phyloP scores from a whole-genome alignment of 2,113 vertebrate genomes.

The Enhydra lutris region DNA sequence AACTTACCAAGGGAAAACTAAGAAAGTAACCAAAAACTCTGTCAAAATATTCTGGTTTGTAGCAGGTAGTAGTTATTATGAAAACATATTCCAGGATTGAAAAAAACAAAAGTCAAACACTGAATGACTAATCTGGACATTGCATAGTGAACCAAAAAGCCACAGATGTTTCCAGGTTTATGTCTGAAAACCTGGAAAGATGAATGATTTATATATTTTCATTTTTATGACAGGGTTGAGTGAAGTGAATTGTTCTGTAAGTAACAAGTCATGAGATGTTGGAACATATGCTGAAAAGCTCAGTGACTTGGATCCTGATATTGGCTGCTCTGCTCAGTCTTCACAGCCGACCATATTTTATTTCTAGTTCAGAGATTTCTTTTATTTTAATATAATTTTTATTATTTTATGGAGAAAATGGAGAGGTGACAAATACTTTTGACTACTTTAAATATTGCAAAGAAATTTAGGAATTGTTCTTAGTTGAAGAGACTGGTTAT shows the following conservation, averaged over 20 bases:
- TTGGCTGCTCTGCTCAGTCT: conserved; percentile 41
- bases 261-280: conserved; percentile 78
- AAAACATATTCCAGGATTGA: conserved; percentile 18
- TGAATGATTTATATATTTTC: conserved; percentile 82
- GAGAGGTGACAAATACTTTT: not conserved
- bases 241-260: conserved; percentile 76
- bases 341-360: conserved; percentile 54
- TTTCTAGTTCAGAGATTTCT: conserved; percentile 62
- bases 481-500: not conserved
- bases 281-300: conserved; percentile 79
- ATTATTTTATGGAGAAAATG: not conserved
- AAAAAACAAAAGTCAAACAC: not conserved
- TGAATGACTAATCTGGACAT: conserved; percentile 65
- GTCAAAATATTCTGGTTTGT: conserved; percentile 39
- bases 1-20: conserved; percentile 46
- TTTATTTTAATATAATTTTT: conserved; percentile 64
- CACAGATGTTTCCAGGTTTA: conserved; percentile 78
- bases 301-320: conserved; percentile 61
- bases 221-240: conserved; percentile 77
- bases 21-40: conserved; percentile 14
- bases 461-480: not conserved
- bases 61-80: conserved; percentile 18
- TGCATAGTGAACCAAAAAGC: conserved; percentile 68
- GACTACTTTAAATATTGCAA: not conserved
- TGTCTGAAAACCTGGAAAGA: conserved; percentile 75